These are phyloP conservation scores for Drosophila asahinai DNA, from an alignment of 1,140 invertebrate species.

Conservation along the genomic window DNA sequence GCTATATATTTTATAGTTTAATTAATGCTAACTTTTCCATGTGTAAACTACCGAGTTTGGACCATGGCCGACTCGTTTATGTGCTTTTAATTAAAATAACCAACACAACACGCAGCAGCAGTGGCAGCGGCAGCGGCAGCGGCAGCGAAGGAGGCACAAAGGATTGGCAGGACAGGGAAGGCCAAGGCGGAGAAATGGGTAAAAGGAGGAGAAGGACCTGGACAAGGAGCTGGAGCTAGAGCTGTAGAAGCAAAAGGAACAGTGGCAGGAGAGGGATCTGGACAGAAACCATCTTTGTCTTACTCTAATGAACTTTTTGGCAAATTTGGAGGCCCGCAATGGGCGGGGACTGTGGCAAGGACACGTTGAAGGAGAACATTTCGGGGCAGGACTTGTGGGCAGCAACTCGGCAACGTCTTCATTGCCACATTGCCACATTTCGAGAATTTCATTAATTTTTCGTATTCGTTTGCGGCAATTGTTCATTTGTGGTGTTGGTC, in stretches of 20 bases:
- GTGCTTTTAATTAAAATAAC: slow-evolving; percentile 69
- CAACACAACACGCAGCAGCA: slow-evolving; percentile 51
- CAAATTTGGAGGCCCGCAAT: slow-evolving; percentile 62
- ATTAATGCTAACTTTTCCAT: not conserved
- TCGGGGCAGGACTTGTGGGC: slow-evolving; percentile 28
- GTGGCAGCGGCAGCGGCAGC: no score
- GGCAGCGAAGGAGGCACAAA: slow-evolving; percentile 21
- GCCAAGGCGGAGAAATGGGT: not conserved
- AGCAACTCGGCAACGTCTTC: slow-evolving; percentile 41
- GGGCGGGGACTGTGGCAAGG: slow-evolving; percentile 25
- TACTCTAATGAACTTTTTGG: slow-evolving; percentile 66
- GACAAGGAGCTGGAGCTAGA: not conserved
- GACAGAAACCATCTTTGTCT: slow-evolving; percentile 40
- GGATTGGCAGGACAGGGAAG: slow-evolving; percentile 20
- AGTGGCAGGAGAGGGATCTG: slow-evolving; percentile 1
- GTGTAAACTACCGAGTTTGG: slow-evolving; percentile 23
- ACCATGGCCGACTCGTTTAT: slow-evolving; percentile 54
- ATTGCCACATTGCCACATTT: slow-evolving; percentile 57
- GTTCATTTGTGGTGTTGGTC: slow-evolving; percentile 57
- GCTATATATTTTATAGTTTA: no score
- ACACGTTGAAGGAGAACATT: slow-evolving; percentile 32
- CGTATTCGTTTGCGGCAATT: slow-evolving; percentile 62
- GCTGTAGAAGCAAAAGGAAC: not conserved
- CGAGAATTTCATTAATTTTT: slow-evolving; percentile 68
- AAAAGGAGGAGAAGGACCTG: not conserved